A percentile compares a stretch with the other conserved stretches of the same genome.
Evolutionary conservation across 1,140 invertebrate species (phyloP).

Genomic region (Drosophila suzukii): DNA sequence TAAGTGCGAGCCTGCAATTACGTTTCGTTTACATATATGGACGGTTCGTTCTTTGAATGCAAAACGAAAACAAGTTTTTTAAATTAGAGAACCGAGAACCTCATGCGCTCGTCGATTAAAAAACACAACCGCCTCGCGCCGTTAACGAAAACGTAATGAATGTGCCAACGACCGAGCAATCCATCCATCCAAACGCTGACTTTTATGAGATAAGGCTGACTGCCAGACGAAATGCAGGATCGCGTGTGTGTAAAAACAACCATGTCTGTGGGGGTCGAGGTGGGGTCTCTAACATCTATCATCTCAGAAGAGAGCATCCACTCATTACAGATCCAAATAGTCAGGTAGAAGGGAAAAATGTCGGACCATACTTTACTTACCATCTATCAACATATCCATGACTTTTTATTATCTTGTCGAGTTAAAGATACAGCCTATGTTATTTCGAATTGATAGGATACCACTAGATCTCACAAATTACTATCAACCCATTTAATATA

Average conservation of each 20-base stretch:
- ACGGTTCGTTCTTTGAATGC: conserved; percentile 9
- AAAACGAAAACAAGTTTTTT: conserved; percentile 39
- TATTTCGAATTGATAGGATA: no score
- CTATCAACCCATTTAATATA: no score
- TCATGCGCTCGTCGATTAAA: conserved; percentile 8
- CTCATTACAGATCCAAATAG: neutral
- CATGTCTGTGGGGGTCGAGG: neutral
- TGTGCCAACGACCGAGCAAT: conserved; percentile 24
- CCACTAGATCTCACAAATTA: no score
- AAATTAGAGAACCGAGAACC: conserved; percentile 20
- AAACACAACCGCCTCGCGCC: conserved; percentile 60
- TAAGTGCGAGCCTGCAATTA: conserved; percentile 32
- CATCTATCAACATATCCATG: neutral
- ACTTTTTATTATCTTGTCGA: neutral
- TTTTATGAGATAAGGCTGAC: conserved; percentile 33
- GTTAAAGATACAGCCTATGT: neutral
- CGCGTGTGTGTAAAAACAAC: conserved; percentile 7
- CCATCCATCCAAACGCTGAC: conserved; percentile 23
- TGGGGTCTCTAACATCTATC: neutral
- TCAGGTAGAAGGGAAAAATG: neutral
- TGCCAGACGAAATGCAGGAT: conserved; percentile 28
- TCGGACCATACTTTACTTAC: neutral
- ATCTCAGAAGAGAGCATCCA: neutral
- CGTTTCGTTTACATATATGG: conserved; percentile 31
- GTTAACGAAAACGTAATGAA: conserved; percentile 67